Conservation (phyloP, 2,113 vertebrate species). For the Pseudorasbora parva region DNA sequence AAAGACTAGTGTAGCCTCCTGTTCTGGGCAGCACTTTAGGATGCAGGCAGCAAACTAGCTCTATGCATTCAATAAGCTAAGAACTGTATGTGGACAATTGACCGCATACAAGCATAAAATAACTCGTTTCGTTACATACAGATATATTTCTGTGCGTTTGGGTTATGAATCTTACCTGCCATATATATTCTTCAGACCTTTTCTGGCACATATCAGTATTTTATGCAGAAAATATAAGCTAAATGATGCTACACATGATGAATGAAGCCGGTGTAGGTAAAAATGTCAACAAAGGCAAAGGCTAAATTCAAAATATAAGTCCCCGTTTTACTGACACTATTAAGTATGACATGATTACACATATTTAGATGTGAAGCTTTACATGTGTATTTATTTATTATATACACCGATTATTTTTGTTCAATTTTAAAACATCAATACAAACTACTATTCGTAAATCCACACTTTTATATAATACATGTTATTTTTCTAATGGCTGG, state of each 20-base stretch:
- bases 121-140: not conserved
- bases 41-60: not conserved
- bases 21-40: not conserved
- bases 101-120: not conserved
- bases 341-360: not conserved
- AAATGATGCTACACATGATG: conserved; percentile 4
- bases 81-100: conserved; percentile 12
- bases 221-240: not conserved
- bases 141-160: not conserved
- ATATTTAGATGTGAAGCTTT: not conserved
- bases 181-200: conserved; percentile 67
- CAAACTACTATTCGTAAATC: not conserved
- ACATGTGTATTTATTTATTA: not conserved
- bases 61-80: conserved; percentile 11
- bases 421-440: not conserved
- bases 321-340: not conserved
- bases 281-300: conserved; percentile 38
- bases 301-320: conserved; percentile 49
- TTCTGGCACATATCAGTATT: conserved; percentile 25
- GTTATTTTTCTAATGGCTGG: too few relatives aligned
- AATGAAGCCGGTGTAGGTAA: conserved; percentile 9
- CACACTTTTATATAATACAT: not conserved
- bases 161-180: conserved; percentile 67
- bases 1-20: not conserved
- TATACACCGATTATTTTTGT: not conserved